Percentiles rank a stretch among this genome's conserved stretches.
phyloP scores from a whole-genome alignment of 1,140 invertebrate species.

The Aphelenchoides besseyi region DNA sequence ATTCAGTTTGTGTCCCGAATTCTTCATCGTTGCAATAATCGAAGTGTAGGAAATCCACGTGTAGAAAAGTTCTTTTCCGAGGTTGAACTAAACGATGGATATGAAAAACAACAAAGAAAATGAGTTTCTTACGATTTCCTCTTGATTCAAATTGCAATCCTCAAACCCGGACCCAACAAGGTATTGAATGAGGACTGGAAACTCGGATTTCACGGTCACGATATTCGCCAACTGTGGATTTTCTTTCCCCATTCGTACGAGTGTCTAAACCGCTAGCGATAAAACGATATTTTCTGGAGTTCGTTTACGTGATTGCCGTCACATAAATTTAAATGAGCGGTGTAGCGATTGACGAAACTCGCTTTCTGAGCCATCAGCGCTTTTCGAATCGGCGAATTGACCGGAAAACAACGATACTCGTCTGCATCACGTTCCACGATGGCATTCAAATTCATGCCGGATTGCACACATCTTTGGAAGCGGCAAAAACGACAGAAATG shows the following conservation, averaged over 20 bases:
- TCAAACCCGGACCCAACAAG: not conserved
- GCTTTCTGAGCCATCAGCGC: not conserved
- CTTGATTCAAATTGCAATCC: not conserved
- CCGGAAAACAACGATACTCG: not conserved
- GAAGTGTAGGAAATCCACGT: not conserved
- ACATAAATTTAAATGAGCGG: not conserved
- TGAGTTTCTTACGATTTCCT: not conserved
- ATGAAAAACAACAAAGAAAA: not conserved
- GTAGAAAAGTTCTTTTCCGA: not conserved
- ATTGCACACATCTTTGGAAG: conserved; percentile 3
- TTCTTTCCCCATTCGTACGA: conserved; percentile 5
- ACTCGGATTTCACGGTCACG: conserved; percentile 1
- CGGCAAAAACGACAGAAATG: not conserved
- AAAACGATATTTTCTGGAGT: not conserved
- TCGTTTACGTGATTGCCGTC: not conserved
- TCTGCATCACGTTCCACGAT: not conserved
- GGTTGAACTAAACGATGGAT: not conserved
- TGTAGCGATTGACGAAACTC: not conserved
- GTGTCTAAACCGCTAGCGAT: not conserved
- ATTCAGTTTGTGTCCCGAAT: not conserved
- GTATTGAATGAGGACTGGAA: not conserved
- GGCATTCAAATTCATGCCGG: not conserved
- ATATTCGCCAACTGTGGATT: not conserved
- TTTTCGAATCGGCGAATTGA: not conserved
- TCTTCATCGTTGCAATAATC: not conserved